Evolutionary conservation across 2,113 vertebrate species (phyloP), one percentile per base, ranked within the genome.

Genomic region (Cardinalis cardinalis): DNA sequence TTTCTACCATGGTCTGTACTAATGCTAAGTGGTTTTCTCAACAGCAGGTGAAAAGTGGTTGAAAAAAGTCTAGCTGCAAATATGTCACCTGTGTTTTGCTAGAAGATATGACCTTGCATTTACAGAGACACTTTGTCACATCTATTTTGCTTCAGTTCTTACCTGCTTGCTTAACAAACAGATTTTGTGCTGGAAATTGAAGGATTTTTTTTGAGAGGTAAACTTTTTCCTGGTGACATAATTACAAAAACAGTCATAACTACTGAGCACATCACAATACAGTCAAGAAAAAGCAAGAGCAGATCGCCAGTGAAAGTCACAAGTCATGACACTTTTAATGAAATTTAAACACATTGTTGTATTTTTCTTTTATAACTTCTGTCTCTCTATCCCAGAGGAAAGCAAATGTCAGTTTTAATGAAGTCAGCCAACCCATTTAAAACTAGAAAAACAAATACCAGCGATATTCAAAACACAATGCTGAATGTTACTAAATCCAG

Each of bases 71-170:
- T 68, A 70, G 15, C 56, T 76, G 69, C 48, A 82, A 95, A 53
- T 68, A 46, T 44, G 84, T 88, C 89, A 96, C 77, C 77, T 72
- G 74, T 53, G 51, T 68, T 91, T 58, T 63, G 60, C 71, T 82
- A 52, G 29, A 63, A 90, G 55, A 78, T 32, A 53, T 5, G 87
- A 94, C 88, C 85, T 90, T 91, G 85, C 6, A 2, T 87, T 95
- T 72, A 61, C 38, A 65, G 79, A 90, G 80, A 38, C 60, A 59
- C 61, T 91, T 4, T 69, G 83, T 87, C 87, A 83, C 34, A 85
- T 66, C 52, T 91, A 6, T 72, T 91, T 64, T 66, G 58, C 77
- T 90, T 84, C 77, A 87, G 49, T 36, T 93, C 40, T 87, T 66
- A 83, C 13, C 64, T 88, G 49, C 43, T 88, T 74, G 34, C 49